phyloP scores from a whole-genome alignment of 2,888 invertebrate species.

The Polydrusus pterygomalis region DNA sequence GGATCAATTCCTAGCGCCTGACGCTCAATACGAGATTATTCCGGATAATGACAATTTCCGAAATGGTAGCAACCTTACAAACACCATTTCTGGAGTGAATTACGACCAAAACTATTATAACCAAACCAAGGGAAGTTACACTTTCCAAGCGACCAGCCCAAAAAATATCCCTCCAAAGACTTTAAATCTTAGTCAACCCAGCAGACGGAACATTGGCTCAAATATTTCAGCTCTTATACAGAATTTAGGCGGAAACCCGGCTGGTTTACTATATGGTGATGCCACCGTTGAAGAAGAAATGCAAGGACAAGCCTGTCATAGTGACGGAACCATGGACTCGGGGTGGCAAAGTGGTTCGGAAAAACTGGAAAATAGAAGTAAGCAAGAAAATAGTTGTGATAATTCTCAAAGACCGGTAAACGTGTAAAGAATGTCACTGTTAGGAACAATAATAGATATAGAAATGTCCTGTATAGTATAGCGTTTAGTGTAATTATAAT shows the following conservation, averaged over 20 bases:
- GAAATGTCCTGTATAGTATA: not conserved
- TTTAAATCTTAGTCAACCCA: constrained; percentile 61
- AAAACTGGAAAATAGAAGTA: constrained; percentile 72
- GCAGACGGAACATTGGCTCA: constrained; percentile 69
- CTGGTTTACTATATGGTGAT: constrained; percentile 70
- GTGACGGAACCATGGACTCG: constrained; percentile 78
- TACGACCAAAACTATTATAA: constrained; percentile 69
- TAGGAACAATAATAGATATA: not conserved
- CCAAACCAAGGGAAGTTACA: constrained; percentile 55
- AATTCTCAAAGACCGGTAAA: constrained; percentile 65
- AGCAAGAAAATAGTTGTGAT: constrained; percentile 61
- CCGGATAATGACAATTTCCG: constrained; percentile 67
- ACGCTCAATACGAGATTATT: constrained; percentile 79
- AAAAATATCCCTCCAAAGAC: constrained; percentile 68
- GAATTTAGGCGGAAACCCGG: constrained; percentile 72
- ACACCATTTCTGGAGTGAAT: constrained; percentile 70
- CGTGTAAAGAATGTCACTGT: constrained; percentile 60
- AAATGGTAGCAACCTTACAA: constrained; percentile 68
- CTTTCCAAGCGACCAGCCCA: constrained; percentile 62
- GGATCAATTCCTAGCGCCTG: constrained; percentile 74
- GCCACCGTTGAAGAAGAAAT: constrained; percentile 68
- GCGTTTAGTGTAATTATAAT: not conserved
- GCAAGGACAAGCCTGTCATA: constrained; percentile 69
- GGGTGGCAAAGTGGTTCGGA: constrained; percentile 83
- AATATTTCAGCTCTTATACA: constrained; percentile 73